Evolutionary conservation across 2,888 invertebrate genomes (phyloP), one percentile per base, ranked within the genome.

Genomic region (Seira musarum): DNA sequence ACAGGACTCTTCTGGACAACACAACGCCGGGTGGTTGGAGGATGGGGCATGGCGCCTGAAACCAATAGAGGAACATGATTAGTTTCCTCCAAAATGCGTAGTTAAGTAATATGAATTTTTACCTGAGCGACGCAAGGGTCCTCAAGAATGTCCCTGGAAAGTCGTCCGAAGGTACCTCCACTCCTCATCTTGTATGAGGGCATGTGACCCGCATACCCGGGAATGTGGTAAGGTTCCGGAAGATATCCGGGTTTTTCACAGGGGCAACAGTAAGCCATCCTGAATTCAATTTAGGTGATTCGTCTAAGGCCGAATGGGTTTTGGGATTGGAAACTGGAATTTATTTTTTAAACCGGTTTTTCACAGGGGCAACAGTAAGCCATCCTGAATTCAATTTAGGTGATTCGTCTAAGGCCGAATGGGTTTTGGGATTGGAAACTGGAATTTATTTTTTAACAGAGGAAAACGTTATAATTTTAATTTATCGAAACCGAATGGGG

Each of bases 121-220:
- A 76, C 84, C 70, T 85, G 85, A 61, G 84, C 82, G 2, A 84
- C 84, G 22, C 83, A 85, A 25, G 85, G 85, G 70, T 85, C 85
- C 60, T 84, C 82, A 13, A 85, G 72, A 15, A 73, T 64, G n/a
- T 83, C 83, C 40, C 84, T 80, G 8, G 78, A 70, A 13, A 84
- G 35, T 40, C 72, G 69, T 0, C 84, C 85, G 61, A 82, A 84
- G 10, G 81, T 82, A 1, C 80, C 83, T 8, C 85, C 85, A 35
- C 73, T 74, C 22, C 85, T 60, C 22, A 76, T 70, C 13, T 71
- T 64, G 67, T 76, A 75, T 1, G 84, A 77, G 17, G 84, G 83
- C 10, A 85, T 53, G 40, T 85, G 85, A 17, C 85, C 85, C 25
- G 64, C 67, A 35, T 85, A 85, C 17, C 85, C 85, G 5, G 84